Evolutionary conservation across 2,113 vertebrate species (phyloP).

Genomic region (Leucopsar rothschildi): DNA sequence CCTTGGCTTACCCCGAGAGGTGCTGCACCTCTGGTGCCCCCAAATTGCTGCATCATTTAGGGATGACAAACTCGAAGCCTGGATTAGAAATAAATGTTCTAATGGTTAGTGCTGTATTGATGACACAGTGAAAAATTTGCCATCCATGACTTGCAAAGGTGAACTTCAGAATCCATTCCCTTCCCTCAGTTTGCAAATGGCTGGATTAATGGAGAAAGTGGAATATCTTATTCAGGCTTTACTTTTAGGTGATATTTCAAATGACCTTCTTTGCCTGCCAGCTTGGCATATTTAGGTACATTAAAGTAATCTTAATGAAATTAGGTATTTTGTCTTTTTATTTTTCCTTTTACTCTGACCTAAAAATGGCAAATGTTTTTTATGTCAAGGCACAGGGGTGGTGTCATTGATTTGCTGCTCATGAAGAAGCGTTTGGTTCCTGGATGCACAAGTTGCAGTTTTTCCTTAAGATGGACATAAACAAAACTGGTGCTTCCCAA

Average conservation of each 20-base stretch:
- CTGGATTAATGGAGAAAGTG: conserved; percentile 10
- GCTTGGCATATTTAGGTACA: background rate
- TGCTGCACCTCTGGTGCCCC: background rate
- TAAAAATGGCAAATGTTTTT: background rate
- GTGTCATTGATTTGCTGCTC: background rate
- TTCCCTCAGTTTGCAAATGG: conserved; percentile 3
- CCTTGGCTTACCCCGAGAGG: background rate
- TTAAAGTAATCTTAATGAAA: background rate
- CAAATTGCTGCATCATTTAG: background rate
- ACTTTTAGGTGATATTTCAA: conserved; percentile 8
- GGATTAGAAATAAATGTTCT: background rate
- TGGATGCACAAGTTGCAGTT: background rate
- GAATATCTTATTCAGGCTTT: background rate
- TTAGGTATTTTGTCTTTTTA: background rate
- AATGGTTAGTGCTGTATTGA: background rate
- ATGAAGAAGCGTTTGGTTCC: background rate
- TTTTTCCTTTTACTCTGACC: background rate
- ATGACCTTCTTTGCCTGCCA: background rate
- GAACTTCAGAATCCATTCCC: conserved; percentile 26
- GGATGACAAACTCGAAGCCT: background rate
- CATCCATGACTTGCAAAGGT: conserved; percentile 46
- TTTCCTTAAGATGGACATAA: background rate
- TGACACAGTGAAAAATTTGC: conserved; percentile 24
- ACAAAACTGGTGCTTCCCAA: background rate
- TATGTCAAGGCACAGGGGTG: fast-evolving